These are phyloP conservation scores for Leptosomus discolor DNA, from an alignment of 2,113 vertebrate species.

Conservation along the genomic window DNA sequence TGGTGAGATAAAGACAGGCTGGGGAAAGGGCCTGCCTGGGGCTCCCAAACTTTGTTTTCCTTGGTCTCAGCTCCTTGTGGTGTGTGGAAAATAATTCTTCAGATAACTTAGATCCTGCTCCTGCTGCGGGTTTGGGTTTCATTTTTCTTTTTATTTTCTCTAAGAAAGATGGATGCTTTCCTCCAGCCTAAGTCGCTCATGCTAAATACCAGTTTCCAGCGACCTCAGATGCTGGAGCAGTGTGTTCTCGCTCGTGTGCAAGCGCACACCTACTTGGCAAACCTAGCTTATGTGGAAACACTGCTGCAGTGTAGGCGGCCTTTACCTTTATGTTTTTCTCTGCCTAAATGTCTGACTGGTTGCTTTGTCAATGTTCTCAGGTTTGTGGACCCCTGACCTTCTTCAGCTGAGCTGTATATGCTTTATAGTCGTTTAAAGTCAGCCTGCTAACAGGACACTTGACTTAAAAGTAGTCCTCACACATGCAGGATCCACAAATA, in stretches of 20 bases:
- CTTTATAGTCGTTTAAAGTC: not conserved
- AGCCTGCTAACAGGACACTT: not conserved
- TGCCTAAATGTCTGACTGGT: not conserved
- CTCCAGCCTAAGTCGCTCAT: not conserved
- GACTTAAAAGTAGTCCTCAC: not conserved
- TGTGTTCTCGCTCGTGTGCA: not conserved
- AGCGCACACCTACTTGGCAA: not conserved
- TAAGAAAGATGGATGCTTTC: not conserved
- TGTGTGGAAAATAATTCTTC: not conserved
- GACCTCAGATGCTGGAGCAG: not conserved
- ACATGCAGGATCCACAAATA: not conserved
- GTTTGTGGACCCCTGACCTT: slow-evolving; percentile 17
- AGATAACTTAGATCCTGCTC: not conserved
- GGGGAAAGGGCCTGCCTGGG: not conserved
- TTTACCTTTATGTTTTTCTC: not conserved
- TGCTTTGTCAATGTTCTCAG: not conserved
- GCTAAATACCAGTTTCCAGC: not conserved
- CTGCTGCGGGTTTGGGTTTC: not conserved
- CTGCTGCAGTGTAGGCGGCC: not conserved
- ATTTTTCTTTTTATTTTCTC: not conserved
- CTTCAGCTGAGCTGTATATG: not conserved
- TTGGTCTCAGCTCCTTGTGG: not conserved
- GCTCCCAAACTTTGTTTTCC: slow-evolving; percentile 46
- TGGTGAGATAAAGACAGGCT: not conserved
- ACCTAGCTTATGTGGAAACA: rapidly evolving